Evolutionary conservation across 2,888 invertebrate genomes (phyloP).

Genomic region (Hyles lineata): DNA sequence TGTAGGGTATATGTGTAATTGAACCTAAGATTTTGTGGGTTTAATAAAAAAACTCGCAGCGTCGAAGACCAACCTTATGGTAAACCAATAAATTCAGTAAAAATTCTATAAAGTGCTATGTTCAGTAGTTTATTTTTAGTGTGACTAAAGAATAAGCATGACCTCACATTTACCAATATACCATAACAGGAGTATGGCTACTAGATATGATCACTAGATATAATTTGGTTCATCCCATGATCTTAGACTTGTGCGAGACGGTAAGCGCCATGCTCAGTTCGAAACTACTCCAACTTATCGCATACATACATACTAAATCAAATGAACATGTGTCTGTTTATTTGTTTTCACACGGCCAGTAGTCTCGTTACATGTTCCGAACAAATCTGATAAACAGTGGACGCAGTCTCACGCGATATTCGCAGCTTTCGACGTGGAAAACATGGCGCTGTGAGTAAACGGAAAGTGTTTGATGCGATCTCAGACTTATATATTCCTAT

Average conservation of each 20-base stretch:
- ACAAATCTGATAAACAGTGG: constrained; percentile 66
- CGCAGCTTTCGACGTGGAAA: constrained; percentile 49
- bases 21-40: too few relatives aligned
- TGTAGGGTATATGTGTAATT: too few relatives aligned
- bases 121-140: too few relatives aligned
- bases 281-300: neutral
- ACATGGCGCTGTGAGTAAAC: constrained; percentile 33
- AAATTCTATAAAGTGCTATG: too few relatives aligned
- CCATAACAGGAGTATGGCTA: too few relatives aligned
- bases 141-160: too few relatives aligned
- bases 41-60: too few relatives aligned
- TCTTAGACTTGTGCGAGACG: neutral
- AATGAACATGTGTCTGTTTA: constrained; percentile 51
- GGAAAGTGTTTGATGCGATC: constrained; percentile 28
- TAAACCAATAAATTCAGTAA: too few relatives aligned
- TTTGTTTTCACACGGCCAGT: constrained; percentile 57
- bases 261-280: neutral
- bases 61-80: too few relatives aligned
- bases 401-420: constrained; percentile 64
- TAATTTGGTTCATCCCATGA: neutral
- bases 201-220: too few relatives aligned
- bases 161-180: too few relatives aligned
- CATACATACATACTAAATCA: constrained; percentile 17
- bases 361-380: constrained; percentile 63
- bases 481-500: constrained; percentile 21